These are phyloP conservation scores for Eupithecia centaureata DNA, from an alignment of 2,888 invertebrate genomes.

Conservation along the genomic window DNA sequence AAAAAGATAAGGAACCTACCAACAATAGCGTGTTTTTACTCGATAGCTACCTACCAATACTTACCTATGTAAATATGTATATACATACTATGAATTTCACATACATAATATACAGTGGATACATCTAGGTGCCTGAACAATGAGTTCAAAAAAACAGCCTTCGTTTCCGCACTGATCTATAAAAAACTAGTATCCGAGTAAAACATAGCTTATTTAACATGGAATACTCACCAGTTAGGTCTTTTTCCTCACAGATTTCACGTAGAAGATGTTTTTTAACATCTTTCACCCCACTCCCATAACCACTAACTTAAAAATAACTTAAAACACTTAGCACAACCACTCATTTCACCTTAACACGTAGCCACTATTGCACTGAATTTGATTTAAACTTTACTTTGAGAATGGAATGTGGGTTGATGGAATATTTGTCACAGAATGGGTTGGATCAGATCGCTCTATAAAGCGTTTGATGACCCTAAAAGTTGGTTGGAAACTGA, in stretches of 20 bases:
- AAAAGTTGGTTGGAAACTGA: constrained; percentile 78
- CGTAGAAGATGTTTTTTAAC: constrained; percentile 74
- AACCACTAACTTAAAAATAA: constrained; percentile 49
- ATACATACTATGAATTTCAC: background rate
- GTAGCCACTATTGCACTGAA: constrained; percentile 2
- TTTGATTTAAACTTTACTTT: background rate
- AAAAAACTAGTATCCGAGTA: background rate
- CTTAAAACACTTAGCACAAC: constrained; percentile 38
- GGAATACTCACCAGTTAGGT: constrained; percentile 26
- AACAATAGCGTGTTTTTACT: no score
- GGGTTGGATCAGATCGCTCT: constrained; percentile 48
- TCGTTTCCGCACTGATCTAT: background rate
- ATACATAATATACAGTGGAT: no score
- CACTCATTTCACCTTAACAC: constrained; percentile 22
- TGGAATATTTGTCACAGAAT: constrained; percentile 58
- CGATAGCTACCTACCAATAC: no score
- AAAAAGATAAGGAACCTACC: no score
- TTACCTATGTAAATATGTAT: no score
- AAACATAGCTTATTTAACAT: background rate
- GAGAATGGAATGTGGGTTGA: constrained; percentile 40
- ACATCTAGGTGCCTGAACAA: background rate
- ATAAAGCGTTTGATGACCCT: constrained; percentile 81
- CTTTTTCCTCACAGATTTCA: constrained; percentile 81
- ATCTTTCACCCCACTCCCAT: constrained; percentile 61
- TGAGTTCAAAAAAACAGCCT: background rate